Base-by-base conservation (phyloP, 2,797 vertebrate genomes). In the Luscinia luscinia region DNA sequence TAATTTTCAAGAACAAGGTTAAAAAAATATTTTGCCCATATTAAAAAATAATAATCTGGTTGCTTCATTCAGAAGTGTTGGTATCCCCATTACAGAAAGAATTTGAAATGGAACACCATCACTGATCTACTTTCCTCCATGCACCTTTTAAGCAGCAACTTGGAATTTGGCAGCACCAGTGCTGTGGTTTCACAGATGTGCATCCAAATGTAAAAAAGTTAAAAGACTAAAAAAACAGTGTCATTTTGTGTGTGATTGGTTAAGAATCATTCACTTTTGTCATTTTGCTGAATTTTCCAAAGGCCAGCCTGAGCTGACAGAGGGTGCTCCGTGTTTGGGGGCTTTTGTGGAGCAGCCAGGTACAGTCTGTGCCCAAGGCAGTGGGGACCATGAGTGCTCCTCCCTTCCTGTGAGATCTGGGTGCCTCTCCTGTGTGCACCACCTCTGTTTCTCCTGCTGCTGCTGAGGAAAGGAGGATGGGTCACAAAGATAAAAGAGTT, bases 1-100 rank as follows among this genome's bases (percentile, higher is more conserved):
- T 78, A 30, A 36, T 86, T 95, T 93, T 94, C 79, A 94, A 75
- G 87, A 84, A 49, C 32, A 93, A 84, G 84, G 84, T 95, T 95
- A 92, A 87, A 81, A 91, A 95, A 94, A 90, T 90, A 81, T 94
- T 96, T 94, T 94, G 46, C 62, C 77, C 32, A 3, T 93, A 64
- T 75, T 95, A 74, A 91, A 95, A 94, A 94, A 93, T 88, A 80
- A 91, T 78, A 81, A 94, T n/a, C 36, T 10, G 3, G 51, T 77
- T 75, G 62, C 87, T 83, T 94, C 66, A 58, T 85, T 93, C 72
- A 55, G 78, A 85, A 80, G 80, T 63, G 61, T 86, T 14, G 2
- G 48, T 72, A 34, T 85, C 69, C 70, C 73, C 30, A 8, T 61
- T 43, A 2, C 51, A 73, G 83, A 34, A 87, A 62, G 80, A 55